Evolutionary conservation across 1,140 invertebrate genomes (phyloP), one percentile per base, ranked within the genome.

Genomic region (Camponotus floridanus): DNA sequence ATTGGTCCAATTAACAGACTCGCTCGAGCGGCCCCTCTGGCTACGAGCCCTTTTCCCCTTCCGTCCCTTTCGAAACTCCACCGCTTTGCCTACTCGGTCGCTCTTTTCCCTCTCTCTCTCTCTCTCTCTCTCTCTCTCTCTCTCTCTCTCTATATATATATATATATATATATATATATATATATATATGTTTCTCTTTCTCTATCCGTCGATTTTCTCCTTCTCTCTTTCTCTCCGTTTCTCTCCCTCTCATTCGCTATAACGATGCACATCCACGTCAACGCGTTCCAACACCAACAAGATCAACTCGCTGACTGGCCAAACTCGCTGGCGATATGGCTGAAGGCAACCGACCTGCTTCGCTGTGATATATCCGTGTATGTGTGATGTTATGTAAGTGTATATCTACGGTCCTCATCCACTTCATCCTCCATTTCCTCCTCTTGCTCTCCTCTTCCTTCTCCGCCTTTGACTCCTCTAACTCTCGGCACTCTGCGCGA

Each of bases 1-100:
- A 95, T 95, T 94, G 94, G 94, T 95, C 93, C 94, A 95, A 95
- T 95, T 94, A 95, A 94, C 94, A 93, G 93, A 94, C 93, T 94
- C 94, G 93, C 93, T 94, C 91, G 93, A 94, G 92, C 92, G 90
- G 90, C 88, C 91, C 91, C 92, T 88, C 89, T 61, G 86, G 76
- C 79, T 90, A 79, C 57, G 62, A 59, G 31, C 61, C 67, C 81
- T 61, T 67, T 48, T 39, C 33, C 83, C 73, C 55, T 61, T 74
- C 55, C 85, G 45, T 42, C 51, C 85, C 45, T 39, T 61, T 39
- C 64, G 79, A 78, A 84, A 76, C 83, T 71, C 71, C 71, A 55
- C 78, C 73, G 74, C 84, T 74, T 64, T 61, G 62, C 61, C 76
- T 68, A 68, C 76, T n/a, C 45, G 45, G 31, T 68, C 62, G 76